Evolutionary conservation across 2,113 vertebrate genomes (phyloP).

Genomic region (Addax nasomaculatus): DNA sequence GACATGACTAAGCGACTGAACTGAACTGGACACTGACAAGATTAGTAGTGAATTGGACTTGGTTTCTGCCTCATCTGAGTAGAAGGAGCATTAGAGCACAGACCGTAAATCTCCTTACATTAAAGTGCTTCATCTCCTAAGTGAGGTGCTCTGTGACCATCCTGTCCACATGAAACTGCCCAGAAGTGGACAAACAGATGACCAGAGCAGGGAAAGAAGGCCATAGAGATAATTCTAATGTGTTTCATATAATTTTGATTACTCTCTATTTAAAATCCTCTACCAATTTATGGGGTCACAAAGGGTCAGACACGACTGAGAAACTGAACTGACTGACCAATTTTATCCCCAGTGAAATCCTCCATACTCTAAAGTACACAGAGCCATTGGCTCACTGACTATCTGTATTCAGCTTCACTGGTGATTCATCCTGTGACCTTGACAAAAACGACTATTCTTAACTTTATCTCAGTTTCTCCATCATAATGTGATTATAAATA

Average conservation of each 20-base stretch:
- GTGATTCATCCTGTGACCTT: neutral
- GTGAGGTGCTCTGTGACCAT: neutral
- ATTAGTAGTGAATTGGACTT: neutral
- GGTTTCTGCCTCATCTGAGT: too few relatives aligned
- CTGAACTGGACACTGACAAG: neutral
- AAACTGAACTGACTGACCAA: too few relatives aligned
- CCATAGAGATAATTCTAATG: neutral
- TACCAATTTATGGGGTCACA: too few relatives aligned
- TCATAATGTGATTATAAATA: constrained; percentile 56
- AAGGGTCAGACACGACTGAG: too few relatives aligned
- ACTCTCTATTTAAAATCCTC: neutral
- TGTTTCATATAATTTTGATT: neutral
- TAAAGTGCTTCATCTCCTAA: accelerated
- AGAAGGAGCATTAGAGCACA: neutral
- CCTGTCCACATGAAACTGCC: accelerated
- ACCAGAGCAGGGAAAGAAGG: neutral
- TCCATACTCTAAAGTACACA: accelerated
- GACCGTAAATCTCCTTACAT: accelerated
- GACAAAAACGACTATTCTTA: neutral
- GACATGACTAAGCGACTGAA: too few relatives aligned
- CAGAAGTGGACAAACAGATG: neutral
- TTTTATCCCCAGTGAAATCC: neutral
- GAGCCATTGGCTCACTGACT: accelerated
- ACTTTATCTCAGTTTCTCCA: constrained; percentile 45
- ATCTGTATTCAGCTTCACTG: neutral